Evolutionary conservation across 2,888 invertebrate species (phyloP).

Genomic region (Caenorhabditis sp.): DNA sequence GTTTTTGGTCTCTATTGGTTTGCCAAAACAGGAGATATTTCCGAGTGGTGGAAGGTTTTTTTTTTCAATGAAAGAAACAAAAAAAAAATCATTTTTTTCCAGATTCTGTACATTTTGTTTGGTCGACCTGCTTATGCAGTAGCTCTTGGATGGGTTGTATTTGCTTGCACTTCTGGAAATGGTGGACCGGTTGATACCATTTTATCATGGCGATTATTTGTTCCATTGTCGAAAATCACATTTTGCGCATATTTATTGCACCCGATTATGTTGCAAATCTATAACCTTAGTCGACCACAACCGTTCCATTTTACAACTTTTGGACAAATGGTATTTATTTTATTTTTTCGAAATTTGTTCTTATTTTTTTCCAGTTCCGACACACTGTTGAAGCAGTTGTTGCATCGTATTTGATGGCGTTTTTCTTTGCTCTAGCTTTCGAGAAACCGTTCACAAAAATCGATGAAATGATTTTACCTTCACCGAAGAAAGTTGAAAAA

Average conservation of each 20-base stretch:
- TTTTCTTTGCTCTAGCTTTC: constrained; percentile 61
- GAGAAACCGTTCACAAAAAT: constrained; percentile 66
- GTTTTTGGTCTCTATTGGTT: constrained; percentile 69
- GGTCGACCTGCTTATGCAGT: constrained; percentile 71
- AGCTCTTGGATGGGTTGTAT: constrained; percentile 73
- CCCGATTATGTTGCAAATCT: constrained; percentile 69
- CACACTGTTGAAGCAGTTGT: constrained; percentile 63
- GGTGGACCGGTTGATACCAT: constrained; percentile 78
- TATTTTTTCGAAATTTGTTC: neutral
- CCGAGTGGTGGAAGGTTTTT: constrained; percentile 42
- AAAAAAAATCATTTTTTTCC: neutral
- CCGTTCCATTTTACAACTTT: constrained; percentile 71
- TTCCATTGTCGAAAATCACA: constrained; percentile 88
- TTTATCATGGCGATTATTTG: constrained; percentile 83
- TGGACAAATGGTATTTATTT: constrained; percentile 62
- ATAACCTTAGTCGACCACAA: constrained; percentile 65
- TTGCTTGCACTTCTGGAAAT: constrained; percentile 72
- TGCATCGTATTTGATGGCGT: constrained; percentile 62
- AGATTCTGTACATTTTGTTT: constrained; percentile 59
- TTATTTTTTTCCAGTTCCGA: constrained; percentile 52
- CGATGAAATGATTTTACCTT: constrained; percentile 57
- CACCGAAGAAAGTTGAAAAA: constrained; percentile 9
- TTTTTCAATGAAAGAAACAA: neutral
- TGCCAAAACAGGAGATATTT: constrained; percentile 68
- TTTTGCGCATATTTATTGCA: constrained; percentile 86